These are phyloP conservation scores for Chloebia gouldiae DNA, from an alignment of 2,113 vertebrate genomes.

Conservation along the genomic window DNA sequence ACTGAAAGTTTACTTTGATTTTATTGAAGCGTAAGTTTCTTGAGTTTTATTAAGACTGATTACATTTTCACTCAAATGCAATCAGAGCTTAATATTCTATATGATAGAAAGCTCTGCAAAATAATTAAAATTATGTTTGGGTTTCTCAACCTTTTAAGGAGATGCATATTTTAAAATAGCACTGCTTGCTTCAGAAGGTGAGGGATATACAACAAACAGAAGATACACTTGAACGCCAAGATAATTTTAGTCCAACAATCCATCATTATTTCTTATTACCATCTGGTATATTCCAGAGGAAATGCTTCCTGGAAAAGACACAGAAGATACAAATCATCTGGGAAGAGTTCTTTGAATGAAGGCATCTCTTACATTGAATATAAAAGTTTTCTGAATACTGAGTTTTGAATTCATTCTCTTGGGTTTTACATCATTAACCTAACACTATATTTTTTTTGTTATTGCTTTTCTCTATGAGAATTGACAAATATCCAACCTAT, in stretches of 20 bases:
- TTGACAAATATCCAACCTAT: not conserved
- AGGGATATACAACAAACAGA: not conserved
- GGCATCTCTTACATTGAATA: not conserved
- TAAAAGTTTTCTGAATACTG: not conserved
- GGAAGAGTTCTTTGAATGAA: not conserved
- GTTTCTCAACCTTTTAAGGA: not conserved
- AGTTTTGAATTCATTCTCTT: not conserved
- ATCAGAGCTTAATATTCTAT: not conserved
- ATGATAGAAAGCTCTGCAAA: not conserved
- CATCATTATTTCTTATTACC: not conserved
- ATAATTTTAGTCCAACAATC: not conserved
- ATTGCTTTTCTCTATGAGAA: not conserved
- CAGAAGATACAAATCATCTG: not conserved
- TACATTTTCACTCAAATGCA: not conserved
- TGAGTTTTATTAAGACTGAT: not conserved
- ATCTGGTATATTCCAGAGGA: not conserved
- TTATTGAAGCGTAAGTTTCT: not conserved
- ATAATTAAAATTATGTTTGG: not conserved
- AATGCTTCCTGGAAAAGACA: not conserved
- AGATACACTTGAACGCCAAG: not conserved
- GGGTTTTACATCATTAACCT: not conserved
- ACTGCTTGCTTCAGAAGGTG: not conserved
- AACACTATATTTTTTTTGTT: not conserved
- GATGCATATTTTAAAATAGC: not conserved
- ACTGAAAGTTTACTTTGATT: not conserved